phyloP scores from a whole-genome alignment of 2,888 invertebrate genomes.

The Molorchus minor region DNA sequence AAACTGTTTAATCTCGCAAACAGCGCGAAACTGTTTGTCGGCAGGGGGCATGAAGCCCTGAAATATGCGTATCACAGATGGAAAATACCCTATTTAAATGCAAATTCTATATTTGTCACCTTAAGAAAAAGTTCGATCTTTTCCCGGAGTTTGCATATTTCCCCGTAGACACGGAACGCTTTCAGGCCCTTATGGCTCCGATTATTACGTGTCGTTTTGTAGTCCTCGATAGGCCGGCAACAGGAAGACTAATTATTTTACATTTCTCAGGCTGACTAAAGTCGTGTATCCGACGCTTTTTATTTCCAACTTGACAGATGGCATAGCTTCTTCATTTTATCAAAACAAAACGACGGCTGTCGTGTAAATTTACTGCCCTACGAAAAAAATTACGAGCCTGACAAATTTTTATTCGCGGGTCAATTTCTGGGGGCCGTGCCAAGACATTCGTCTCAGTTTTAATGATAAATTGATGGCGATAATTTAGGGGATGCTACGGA shows the following conservation, averaged over 20 bases:
- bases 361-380: conserved; percentile 34
- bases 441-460: not conserved
- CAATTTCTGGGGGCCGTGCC: not conserved
- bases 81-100: conserved; percentile 75
- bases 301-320: conserved; percentile 45
- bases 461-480: not conserved
- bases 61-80: conserved; percentile 66
- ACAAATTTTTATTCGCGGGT: conserved; percentile 13
- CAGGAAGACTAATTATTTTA: conserved; percentile 57
- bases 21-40: conserved; percentile 57
- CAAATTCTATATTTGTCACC: conserved; percentile 74
- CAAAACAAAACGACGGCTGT: conserved; percentile 36
- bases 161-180: conserved; percentile 53
- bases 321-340: conserved; percentile 42
- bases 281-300: conserved; percentile 47
- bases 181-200: conserved; percentile 29
- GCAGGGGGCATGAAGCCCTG: conserved; percentile 49
- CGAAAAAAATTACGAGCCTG: conserved; percentile 31
- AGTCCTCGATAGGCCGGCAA: conserved; percentile 42
- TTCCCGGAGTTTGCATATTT: conserved; percentile 60
- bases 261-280: conserved; percentile 55
- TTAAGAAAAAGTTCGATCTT: conserved; percentile 64
- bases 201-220: conserved; percentile 49
- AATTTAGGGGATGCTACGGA: too few relatives aligned
- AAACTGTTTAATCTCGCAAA: conserved; percentile 55